A percentile compares a stretch with the other conserved stretches of the same genome.
phyloP scores from a whole-genome alignment of 2,113 vertebrate genomes.

The Psophia crepitans region DNA sequence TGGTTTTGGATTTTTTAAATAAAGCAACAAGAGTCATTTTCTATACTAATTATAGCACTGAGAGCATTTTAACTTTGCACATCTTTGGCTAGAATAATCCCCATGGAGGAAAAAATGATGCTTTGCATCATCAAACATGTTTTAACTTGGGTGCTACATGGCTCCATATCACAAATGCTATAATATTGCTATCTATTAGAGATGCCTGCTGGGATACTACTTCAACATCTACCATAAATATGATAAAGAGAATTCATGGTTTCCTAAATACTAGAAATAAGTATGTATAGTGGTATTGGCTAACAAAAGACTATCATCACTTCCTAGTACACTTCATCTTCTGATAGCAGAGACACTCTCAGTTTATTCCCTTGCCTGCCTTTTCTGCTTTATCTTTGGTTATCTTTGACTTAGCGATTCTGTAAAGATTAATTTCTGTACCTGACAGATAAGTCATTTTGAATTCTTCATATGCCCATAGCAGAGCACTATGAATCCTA shows the following conservation, averaged over 20 bases:
- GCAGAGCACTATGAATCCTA: neutral
- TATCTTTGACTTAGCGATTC: neutral
- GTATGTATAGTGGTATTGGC: too few species aligned
- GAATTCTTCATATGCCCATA: neutral
- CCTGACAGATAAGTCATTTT: neutral
- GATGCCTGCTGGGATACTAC: neutral
- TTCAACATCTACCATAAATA: neutral
- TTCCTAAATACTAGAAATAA: neutral
- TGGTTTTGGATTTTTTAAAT: neutral
- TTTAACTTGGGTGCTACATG: neutral
- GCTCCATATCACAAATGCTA: neutral
- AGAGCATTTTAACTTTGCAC: neutral
- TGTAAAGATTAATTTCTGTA: neutral
- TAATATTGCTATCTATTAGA: neutral
- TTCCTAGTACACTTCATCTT: neutral
- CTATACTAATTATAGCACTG: neutral
- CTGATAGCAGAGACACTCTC: neutral
- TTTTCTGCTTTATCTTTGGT: neutral
- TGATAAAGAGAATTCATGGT: neutral
- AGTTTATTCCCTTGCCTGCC: neutral
- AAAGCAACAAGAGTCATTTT: neutral
- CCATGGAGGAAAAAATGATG: neutral
- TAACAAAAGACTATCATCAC: neutral
- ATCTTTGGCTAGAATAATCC: neutral
- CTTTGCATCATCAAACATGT: neutral